phyloP scores from a whole-genome alignment of 2,888 invertebrate genomes.

The Troides helena region DNA sequence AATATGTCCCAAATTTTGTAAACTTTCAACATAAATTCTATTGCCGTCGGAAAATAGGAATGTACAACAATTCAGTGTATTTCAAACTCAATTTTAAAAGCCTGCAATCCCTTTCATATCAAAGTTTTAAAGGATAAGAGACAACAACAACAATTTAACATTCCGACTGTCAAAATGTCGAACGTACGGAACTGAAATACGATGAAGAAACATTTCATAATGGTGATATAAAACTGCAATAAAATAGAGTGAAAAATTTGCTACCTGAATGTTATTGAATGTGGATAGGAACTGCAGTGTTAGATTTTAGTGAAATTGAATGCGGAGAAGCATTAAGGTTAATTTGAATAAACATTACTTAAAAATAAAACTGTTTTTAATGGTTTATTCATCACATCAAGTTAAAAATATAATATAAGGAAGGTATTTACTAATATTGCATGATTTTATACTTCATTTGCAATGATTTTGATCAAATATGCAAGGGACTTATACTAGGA shows the following conservation, averaged over 20 bases:
- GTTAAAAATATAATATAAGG: no score
- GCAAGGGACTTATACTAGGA: no score
- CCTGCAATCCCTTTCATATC: not conserved
- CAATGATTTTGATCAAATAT: no score
- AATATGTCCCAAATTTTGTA: no score
- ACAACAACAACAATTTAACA: not conserved
- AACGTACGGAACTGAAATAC: not conserved
- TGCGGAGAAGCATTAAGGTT: not conserved
- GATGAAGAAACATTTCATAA: not conserved
- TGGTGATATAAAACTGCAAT: not conserved
- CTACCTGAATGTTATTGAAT: not conserved
- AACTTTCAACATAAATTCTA: no score
- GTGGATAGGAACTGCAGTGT: not conserved
- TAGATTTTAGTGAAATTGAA: not conserved
- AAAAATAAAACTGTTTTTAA: no score
- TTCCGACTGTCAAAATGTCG: not conserved
- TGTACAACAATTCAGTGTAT: not conserved
- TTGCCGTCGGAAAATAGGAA: no score
- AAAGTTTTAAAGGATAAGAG: no score
- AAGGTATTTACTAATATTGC: no score
- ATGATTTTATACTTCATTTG: no score
- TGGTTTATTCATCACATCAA: no score
- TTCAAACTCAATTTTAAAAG: not conserved
- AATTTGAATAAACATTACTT: not conserved
- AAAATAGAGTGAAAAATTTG: not conserved